Conservation (phyloP, 2,113 vertebrate species). For the Leptosomus discolor region DNA sequence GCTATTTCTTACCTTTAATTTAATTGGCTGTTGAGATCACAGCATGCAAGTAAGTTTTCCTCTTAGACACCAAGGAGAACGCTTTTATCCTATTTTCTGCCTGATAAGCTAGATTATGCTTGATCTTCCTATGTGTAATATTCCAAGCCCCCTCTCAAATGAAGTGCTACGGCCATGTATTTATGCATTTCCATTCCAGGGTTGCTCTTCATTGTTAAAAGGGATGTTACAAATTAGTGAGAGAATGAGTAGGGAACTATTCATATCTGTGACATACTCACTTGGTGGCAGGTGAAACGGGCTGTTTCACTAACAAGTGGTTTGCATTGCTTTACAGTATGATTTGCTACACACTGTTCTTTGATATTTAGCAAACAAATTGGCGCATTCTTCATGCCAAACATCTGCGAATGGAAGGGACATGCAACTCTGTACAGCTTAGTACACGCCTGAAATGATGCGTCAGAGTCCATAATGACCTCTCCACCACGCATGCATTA, state of each 20-base stretch:
- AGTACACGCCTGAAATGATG: slow-evolving; percentile 1
- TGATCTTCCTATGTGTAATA: background rate
- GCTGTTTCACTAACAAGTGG: background rate
- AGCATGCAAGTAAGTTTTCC: background rate
- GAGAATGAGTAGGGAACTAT: background rate
- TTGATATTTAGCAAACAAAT: slow-evolving; percentile 22
- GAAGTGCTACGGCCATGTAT: background rate
- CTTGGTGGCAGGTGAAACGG: background rate
- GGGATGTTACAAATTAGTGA: slow-evolving; percentile 23
- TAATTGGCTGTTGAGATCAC: background rate
- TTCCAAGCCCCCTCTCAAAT: background rate
- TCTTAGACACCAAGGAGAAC: background rate
- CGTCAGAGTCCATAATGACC: background rate
- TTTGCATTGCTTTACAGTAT: slow-evolving; percentile 25
- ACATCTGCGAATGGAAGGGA: background rate
- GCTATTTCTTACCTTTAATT: background rate
- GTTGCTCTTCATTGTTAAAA: background rate
- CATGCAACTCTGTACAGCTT: slow-evolving; percentile 14
- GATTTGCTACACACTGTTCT: background rate
- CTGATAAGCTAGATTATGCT: background rate
- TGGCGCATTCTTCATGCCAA: slow-evolving; percentile 17
- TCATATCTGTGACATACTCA: slow-evolving; percentile 40
- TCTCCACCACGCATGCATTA: slow-evolving; percentile 51
- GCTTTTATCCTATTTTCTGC: background rate
- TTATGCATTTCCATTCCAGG: background rate